Evolutionary conservation across 53 echinoderm and acorn worm species (phyloP).

Genomic region (Crossaster papposus): DNA sequence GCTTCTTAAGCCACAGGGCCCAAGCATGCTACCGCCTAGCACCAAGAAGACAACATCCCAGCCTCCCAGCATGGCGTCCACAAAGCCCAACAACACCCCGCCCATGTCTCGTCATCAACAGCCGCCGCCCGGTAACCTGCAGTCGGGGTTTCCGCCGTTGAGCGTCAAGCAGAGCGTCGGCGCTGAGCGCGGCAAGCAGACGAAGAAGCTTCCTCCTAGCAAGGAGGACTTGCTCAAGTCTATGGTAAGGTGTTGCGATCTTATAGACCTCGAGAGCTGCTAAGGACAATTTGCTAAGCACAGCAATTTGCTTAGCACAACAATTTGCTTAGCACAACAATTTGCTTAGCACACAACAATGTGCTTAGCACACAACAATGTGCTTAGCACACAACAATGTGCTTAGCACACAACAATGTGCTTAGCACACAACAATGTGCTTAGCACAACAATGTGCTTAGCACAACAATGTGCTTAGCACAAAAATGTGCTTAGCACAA

Average conservation of each 20-base stretch:
- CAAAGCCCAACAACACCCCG: not conserved
- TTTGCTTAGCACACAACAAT: too few relatives aligned
- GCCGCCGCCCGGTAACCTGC: conserved; percentile 52
- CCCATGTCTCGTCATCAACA: not conserved
- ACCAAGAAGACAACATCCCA: conserved; percentile 74
- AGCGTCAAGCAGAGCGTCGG: conserved; percentile 62
- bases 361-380: too few relatives aligned
- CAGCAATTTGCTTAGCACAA: not conserved
- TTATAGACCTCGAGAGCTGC: too few relatives aligned
- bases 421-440: too few relatives aligned
- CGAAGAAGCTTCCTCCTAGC: conserved; percentile 73
- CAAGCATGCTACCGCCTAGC: conserved; percentile 86
- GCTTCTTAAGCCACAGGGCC: conserved; percentile 91
- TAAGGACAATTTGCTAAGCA: too few relatives aligned
- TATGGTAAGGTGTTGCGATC: conserved; percentile 52
- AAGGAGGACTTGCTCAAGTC: conserved; percentile 84
- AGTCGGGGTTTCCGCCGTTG: conserved; percentile 78
- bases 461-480: too few relatives aligned
- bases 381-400: too few relatives aligned
- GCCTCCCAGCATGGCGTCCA: conserved; percentile 45
- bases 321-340: too few relatives aligned
- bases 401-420: too few relatives aligned
- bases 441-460: too few relatives aligned
- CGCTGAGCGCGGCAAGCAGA: conserved; percentile 66
- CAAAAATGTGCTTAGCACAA: too few relatives aligned